A percentile compares a stretch with the other conserved stretches of the same genome.
phyloP scores from a whole-genome alignment of 2,113 vertebrate species.

The Drymodes brunneopygia region DNA sequence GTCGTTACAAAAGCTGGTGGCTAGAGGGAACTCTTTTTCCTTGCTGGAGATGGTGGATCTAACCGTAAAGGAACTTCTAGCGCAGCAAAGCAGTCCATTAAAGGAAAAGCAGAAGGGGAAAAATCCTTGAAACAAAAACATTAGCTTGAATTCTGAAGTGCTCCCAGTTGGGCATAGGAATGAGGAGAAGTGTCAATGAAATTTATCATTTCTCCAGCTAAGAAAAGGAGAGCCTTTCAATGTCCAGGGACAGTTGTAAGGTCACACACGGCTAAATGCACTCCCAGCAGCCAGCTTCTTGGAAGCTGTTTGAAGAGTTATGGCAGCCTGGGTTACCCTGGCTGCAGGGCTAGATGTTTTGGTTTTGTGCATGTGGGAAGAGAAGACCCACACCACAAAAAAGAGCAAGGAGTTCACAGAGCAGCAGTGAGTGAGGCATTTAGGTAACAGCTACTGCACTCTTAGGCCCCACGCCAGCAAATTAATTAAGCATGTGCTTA shows the following conservation, averaged over 20 bases:
- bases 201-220: constrained; percentile 20
- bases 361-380: background rate
- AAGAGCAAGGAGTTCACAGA: background rate
- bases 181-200: background rate
- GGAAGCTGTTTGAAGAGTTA: background rate
- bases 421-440: background rate
- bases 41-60: constrained; percentile 5
- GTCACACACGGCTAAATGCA: background rate
- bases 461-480: constrained; percentile 18
- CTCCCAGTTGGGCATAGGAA: background rate
- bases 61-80: background rate
- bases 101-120: constrained; percentile 21
- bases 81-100: background rate
- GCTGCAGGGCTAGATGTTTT: background rate
- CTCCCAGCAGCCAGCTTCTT: background rate
- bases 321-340: background rate
- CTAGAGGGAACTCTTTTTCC: constrained; percentile 71
- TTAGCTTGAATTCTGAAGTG: background rate
- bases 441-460: constrained; percentile 16
- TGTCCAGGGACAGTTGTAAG: background rate
- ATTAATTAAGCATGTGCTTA: constrained; percentile 37
- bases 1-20: constrained; percentile 27
- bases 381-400: constrained; percentile 37
- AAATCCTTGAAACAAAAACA: background rate
- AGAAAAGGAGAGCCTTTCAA: background rate